Base-by-base conservation (phyloP, 1,140 invertebrate genomes). In the Acromyrmex charruanus region DNA sequence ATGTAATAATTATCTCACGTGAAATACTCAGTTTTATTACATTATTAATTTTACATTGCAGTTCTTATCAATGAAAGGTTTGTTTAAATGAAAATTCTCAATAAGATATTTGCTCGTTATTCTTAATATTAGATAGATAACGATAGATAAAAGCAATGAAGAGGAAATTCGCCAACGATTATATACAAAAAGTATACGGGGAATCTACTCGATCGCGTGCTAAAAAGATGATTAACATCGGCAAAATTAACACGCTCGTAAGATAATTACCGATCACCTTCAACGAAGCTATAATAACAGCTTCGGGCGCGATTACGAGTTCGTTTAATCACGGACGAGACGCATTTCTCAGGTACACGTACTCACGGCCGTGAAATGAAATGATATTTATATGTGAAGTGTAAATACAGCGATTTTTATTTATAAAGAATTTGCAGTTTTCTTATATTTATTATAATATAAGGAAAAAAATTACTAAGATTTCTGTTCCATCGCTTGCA, bases 251-350 rank as follows among this genome's bases (percentile, higher is more conserved):
- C 58, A 77, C 53, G 65, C 53, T 59, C 66, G 65, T 55, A 79
- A 87, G 87, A 87, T 77, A 81, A 84, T 88, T 88, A 66, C 63
- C 75, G 65, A 89, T 87, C 80, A 63, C 21, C 55, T 79, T 71
- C 58, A 28, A 14, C 35, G 53, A 25, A 63, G 44, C 65, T 49
- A 18, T 69, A 68, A 74, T 85, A 82, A 63, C 86, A 59, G 58
- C 81, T 77, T 75, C 55, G 58, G 28, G 14, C n/a, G 14, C 49
- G 25, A 71, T 82, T 69, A 85, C 55, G 79, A 53, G 68, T 65
- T 55, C 77, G 77, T 72, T 71, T 74, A 84, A 84, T 84, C 80
- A 74, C 7, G 80, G 4, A 59, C 66, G 18, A 61, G 55, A 7
- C 16, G 44, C 53, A 49, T 72, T 72, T 59, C 66, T 71, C 68